These are phyloP conservation scores for Crambe crambe DNA, from an alignment of 37 sponge, comb jelly and placozoan genomes.

Conservation along the genomic window DNA sequence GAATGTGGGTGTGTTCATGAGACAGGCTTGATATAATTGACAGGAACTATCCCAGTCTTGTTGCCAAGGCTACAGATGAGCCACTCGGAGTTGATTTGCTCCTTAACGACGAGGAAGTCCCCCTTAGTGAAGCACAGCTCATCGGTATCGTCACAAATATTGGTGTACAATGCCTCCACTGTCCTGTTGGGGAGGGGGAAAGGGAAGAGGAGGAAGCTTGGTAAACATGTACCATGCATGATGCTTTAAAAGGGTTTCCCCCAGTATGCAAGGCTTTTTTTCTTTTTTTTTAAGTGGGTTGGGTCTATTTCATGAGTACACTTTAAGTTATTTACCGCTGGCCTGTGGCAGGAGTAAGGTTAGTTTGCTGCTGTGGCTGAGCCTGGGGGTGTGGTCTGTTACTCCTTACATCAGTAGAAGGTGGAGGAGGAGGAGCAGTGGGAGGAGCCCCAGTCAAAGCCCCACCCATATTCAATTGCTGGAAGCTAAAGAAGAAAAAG, in stretches of 20 bases:
- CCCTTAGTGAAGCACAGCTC: slow-evolving; percentile 72
- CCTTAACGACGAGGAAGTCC: slow-evolving; percentile 51
- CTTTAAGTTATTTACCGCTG: background rate
- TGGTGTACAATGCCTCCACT: slow-evolving; percentile 64
- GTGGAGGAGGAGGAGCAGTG: slow-evolving; percentile 19
- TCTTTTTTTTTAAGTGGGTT: too few species aligned
- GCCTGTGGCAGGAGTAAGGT: background rate
- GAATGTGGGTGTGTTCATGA: background rate
- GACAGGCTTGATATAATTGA: slow-evolving; percentile 44
- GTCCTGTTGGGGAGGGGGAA: slow-evolving; percentile 24
- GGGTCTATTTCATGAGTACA: too few species aligned
- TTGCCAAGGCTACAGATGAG: slow-evolving; percentile 61
- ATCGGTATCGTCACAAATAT: slow-evolving; percentile 59
- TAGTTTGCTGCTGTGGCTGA: background rate
- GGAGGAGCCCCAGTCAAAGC: slow-evolving; percentile 55
- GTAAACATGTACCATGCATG: background rate
- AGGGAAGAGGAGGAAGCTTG: background rate
- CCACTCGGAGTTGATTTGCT: slow-evolving; percentile 77
- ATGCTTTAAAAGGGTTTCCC: background rate
- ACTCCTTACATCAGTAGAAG: too few species aligned
- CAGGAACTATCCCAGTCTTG: slow-evolving; percentile 63
- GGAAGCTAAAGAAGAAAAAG: slow-evolving; percentile 25
- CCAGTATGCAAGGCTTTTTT: too few species aligned
- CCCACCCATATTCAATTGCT: slow-evolving; percentile 61
- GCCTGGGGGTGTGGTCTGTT: background rate